Percentiles rank a stretch among this genome's conserved stretches.
Conservation (phyloP, 2,113 vertebrate species). For the Gallinago media region DNA sequence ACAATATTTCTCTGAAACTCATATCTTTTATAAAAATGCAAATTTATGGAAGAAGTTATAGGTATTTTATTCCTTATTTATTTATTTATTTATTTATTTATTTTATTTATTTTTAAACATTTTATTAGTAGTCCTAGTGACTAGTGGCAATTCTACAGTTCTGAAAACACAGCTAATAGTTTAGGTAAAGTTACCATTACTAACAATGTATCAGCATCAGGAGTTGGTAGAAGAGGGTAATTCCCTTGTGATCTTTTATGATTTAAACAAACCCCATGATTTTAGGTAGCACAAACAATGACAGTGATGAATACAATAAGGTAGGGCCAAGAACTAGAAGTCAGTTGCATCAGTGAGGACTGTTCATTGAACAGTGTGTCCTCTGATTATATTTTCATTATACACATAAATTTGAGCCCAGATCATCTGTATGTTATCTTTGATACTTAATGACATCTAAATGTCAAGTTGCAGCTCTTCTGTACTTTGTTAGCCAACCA, state of each 20-base stretch:
- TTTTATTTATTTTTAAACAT: not conserved
- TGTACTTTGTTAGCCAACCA: not conserved
- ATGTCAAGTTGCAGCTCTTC: not conserved
- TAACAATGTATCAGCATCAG: not conserved
- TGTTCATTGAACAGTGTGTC: not conserved
- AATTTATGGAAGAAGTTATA: not conserved
- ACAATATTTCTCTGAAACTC: not conserved
- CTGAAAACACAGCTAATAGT: not conserved
- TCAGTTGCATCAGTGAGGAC: not conserved
- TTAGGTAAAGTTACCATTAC: not conserved
- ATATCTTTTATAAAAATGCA: not conserved
- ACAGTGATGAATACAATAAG: not conserved
- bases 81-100: not conserved
- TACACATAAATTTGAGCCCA: not conserved
- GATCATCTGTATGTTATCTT: not conserved
- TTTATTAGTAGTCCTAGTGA: not conserved
- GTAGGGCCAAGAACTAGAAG: not conserved
- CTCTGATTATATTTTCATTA: not conserved
- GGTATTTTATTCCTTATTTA: not conserved
- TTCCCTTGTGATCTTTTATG: not conserved
- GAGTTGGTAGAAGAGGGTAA: not conserved
- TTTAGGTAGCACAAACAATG: not conserved
- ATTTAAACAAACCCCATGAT: not conserved
- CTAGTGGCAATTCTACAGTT: not conserved
- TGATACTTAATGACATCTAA: constrained; percentile 1